These are phyloP conservation scores for Trachemys scripta DNA, from an alignment of 2,113 vertebrate genomes.

Conservation along the genomic window DNA sequence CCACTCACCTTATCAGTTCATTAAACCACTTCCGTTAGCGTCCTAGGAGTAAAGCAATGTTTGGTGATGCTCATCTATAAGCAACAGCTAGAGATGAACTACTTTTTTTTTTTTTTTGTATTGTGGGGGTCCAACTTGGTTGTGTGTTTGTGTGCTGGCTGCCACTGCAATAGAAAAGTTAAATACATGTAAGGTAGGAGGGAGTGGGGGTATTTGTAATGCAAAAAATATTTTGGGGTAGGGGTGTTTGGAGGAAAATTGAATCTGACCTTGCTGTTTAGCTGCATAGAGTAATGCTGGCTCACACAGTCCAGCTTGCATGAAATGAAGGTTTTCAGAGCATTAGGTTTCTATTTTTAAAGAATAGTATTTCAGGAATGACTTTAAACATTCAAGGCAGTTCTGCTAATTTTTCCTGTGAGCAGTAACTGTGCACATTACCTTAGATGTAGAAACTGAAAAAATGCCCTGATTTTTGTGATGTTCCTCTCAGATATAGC, in stretches of 20 bases:
- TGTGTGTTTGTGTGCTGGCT: neutral
- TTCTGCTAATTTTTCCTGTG: neutral
- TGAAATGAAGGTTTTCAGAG: neutral
- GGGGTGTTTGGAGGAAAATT: neutral
- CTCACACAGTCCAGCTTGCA: neutral
- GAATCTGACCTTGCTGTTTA: neutral
- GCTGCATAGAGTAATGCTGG: neutral
- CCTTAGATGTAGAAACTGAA: neutral
- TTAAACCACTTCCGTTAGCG: neutral
- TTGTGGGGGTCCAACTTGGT: neutral
- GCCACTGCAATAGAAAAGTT: neutral
- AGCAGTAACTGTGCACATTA: neutral
- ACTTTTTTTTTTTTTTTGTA: neutral
- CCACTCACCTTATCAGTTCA: neutral
- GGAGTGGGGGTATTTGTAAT: neutral
- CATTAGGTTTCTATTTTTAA: neutral
- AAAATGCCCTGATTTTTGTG: neutral
- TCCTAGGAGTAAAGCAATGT: neutral
- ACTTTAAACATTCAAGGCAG: neutral
- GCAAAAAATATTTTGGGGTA: neutral
- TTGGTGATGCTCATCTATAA: neutral
- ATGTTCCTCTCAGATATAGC: neutral
- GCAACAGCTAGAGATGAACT: neutral
- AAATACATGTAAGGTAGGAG: neutral
- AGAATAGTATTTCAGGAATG: neutral